phyloP scores from a whole-genome alignment of 1,140 invertebrate genomes.

The Aricia agestis region DNA sequence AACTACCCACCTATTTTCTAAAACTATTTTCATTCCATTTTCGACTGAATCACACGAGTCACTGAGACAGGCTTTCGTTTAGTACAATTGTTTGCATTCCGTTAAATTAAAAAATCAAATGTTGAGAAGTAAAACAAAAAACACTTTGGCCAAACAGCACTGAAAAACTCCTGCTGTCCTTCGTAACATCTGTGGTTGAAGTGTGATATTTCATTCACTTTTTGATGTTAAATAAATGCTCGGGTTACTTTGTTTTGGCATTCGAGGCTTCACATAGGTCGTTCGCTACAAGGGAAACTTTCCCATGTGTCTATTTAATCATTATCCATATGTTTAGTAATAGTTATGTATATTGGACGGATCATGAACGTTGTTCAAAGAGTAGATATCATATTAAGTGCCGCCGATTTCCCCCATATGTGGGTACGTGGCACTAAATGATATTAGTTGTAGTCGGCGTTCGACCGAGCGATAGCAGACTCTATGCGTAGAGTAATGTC shows the following conservation, averaged over 20 bases:
- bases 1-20: slow-evolving; percentile 18
- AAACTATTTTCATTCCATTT: neutral
- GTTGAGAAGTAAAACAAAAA: neutral
- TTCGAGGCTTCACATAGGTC: slow-evolving; percentile 15
- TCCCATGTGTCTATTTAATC: slow-evolving; percentile 20
- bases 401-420: slow-evolving; percentile 23
- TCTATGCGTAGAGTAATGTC: slow-evolving; percentile 18
- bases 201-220: neutral
- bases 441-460: slow-evolving; percentile 31
- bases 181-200: neutral
- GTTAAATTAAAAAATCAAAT: neutral
- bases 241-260: neutral
- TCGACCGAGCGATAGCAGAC: slow-evolving; percentile 21
- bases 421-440: slow-evolving; percentile 37
- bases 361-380: slow-evolving; percentile 33
- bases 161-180: neutral
- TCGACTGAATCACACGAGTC: slow-evolving; percentile 24
- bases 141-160: neutral
- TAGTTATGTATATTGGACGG: slow-evolving; percentile 38
- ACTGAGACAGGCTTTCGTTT: slow-evolving; percentile 40
- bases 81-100: slow-evolving; percentile 10
- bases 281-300: slow-evolving; percentile 34
- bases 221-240: neutral
- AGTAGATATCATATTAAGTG: slow-evolving; percentile 43
- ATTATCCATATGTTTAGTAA: slow-evolving; percentile 24